Base-by-base conservation (phyloP, 2,888 invertebrate species). In the Periphyllus acericola region DNA sequence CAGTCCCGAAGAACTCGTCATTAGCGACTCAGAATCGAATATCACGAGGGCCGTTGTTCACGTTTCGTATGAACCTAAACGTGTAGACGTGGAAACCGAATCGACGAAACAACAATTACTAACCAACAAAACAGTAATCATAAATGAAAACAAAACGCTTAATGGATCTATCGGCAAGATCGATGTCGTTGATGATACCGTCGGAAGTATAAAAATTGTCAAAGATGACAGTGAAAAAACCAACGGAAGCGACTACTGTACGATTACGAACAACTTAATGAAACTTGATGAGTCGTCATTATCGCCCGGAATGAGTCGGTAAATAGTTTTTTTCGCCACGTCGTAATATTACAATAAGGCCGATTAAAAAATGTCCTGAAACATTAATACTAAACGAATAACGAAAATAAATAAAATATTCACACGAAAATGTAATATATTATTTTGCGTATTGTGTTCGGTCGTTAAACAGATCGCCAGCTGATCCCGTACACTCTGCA, bases 131-230 rank as follows among this genome's bases (percentile, higher is more conserved):
- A 89, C 75, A 29, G n/a, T 32, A 83, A 71, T 66, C 79, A 11
- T 80, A 25, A 60, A 78, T 36, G 78, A 84, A n/a, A 76, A 72
- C 11, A 55, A 89, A 76, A 46, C 36, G 17, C 68, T 86, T 72
- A 71, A 60, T 66, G 88, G 89, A 80, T 82, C 87, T 74, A 82
- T 75, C n/a, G 76, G 89, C 60, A 88, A 89, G 83, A 74, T 79
- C n/a, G 87, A 87, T 76, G 83, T 88, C 25, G 87, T 88, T 36
- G 76, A 89, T 25, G 32, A 68, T 34, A 68, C n/a, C 1, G 40
- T 40, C 6, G 40, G 29, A 66, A 75, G 25, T 60, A 34, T 25
- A n/a, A 76, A 76, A 68, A 46, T n/a, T n/a, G 36, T 76, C 68
- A 68, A 84, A 17, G 76, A 76, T 0, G 14, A 84, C 46, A n/a